phyloP scores from a whole-genome alignment of 2,797 vertebrate species.

The Dendrocincla tyrannina region DNA sequence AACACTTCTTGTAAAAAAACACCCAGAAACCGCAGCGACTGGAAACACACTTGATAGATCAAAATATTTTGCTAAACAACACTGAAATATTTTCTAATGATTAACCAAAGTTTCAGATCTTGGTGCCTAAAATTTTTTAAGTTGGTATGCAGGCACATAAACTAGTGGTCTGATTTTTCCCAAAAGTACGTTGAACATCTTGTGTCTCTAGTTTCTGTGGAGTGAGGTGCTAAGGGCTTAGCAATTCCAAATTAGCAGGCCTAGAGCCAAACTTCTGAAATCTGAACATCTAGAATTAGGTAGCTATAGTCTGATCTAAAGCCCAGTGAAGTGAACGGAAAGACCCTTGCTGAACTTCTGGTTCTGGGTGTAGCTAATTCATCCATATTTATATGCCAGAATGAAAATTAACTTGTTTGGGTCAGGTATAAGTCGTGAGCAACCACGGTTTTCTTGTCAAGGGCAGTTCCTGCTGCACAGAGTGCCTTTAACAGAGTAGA shows the following conservation, averaged over 20 bases:
- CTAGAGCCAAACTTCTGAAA: background rate
- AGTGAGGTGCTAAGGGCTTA: background rate
- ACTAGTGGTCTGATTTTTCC: background rate
- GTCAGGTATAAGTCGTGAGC: background rate
- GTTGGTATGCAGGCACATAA: background rate
- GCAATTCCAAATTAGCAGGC: background rate
- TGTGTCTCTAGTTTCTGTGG: background rate
- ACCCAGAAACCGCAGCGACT: background rate
- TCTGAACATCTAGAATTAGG: background rate
- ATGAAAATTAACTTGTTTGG: background rate
- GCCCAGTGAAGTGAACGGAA: background rate
- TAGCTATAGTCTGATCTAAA: background rate
- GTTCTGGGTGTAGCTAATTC: background rate
- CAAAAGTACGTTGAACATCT: background rate
- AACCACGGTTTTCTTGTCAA: fast-evolving
- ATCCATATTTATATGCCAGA: background rate
- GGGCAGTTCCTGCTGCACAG: background rate
- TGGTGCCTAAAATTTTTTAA: background rate
- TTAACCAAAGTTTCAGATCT: background rate
- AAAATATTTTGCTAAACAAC: background rate
- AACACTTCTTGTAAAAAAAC: background rate
- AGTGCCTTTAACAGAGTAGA: background rate
- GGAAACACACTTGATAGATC: background rate
- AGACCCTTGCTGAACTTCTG: background rate
- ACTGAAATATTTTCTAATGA: background rate